These are phyloP conservation scores for Ailuropoda melanoleuca DNA, from an alignment of 2,113 vertebrate species.

Conservation along the genomic window DNA sequence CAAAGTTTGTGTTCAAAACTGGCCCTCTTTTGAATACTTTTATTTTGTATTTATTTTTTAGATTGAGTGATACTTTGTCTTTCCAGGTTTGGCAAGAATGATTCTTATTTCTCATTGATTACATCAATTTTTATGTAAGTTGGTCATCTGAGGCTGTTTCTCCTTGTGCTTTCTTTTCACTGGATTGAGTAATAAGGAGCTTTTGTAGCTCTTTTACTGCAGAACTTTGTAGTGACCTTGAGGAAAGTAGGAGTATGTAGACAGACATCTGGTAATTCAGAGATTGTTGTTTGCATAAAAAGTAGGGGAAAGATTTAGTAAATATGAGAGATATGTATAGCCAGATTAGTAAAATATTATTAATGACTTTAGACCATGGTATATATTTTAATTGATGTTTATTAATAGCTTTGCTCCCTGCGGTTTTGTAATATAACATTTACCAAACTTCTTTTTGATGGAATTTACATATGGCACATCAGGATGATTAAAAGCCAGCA, in stretches of 20 bases:
- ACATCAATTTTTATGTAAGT: background rate
- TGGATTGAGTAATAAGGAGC: background rate
- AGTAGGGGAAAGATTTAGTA: slow-evolving; percentile 31
- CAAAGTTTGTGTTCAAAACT: background rate
- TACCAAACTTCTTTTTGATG: slow-evolving; percentile 87
- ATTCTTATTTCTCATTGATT: background rate
- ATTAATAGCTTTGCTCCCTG: slow-evolving; percentile 83
- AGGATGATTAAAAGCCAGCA: slow-evolving; percentile 87
- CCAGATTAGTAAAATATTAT: slow-evolving; percentile 79
- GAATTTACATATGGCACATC: slow-evolving; percentile 88
- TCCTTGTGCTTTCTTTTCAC: background rate
- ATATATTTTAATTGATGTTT: slow-evolving; percentile 86
- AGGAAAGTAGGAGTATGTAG: background rate
- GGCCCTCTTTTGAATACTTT: background rate
- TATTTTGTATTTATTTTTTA: background rate
- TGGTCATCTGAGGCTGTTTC: background rate
- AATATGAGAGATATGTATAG: slow-evolving; percentile 57
- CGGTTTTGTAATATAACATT: slow-evolving; percentile 86
- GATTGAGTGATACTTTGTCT: background rate
- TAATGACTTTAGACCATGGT: slow-evolving; percentile 79
- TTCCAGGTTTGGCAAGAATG: background rate
- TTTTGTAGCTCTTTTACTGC: background rate
- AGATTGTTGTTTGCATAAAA: slow-evolving; percentile 5
- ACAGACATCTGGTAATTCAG: slow-evolving; percentile 24
- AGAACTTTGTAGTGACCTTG: slow-evolving; percentile 65